A percentile compares a stretch with the other conserved stretches of the same genome.
Conservation (phyloP, 2,113 vertebrate genomes). For the Coryphaenoides rupestris region DNA sequence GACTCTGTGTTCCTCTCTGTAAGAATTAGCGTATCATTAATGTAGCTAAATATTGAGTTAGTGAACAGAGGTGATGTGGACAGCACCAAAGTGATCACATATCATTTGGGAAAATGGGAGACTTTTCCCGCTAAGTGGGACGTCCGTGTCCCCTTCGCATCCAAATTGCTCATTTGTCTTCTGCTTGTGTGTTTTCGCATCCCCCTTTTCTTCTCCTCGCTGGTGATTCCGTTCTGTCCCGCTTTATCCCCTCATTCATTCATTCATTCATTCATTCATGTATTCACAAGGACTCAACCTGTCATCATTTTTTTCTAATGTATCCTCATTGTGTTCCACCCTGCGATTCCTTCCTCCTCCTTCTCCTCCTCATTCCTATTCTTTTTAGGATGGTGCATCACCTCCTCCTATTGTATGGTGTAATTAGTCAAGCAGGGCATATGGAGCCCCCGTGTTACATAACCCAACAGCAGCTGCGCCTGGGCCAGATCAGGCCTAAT, state of each 20-base stretch:
- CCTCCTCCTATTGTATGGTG: slow-evolving; percentile 37
- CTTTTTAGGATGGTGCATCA: slow-evolving; percentile 14
- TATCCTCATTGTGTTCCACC: slow-evolving; percentile 14
- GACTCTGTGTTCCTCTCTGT: too few species aligned
- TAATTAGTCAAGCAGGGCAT: slow-evolving; percentile 66
- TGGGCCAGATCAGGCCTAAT: too few species aligned
- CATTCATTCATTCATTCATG: slow-evolving; percentile 25
- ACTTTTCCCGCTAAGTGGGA: too few species aligned
- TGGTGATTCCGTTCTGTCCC: slow-evolving; percentile 16
- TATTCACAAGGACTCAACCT: slow-evolving; percentile 14
- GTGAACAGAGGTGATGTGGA: too few species aligned
- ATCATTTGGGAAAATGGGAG: too few species aligned
- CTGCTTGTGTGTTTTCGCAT: too few species aligned
- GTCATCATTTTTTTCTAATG: too few species aligned
- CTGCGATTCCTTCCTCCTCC: slow-evolving; percentile 35
- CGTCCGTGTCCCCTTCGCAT: too few species aligned
- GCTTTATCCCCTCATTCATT: slow-evolving; percentile 24
- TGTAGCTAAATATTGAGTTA: too few species aligned
- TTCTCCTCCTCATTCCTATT: slow-evolving; percentile 2
- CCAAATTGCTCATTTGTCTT: too few species aligned
- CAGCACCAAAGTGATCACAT: slow-evolving; percentile 46
- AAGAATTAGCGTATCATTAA: too few species aligned
- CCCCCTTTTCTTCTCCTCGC: too few species aligned
- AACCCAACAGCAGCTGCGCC: slow-evolving; percentile 59
- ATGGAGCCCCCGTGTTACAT: slow-evolving; percentile 69